phyloP scores from a whole-genome alignment of 35 echinoderm and acorn worm genomes.

The Apostichopus japonicus region DNA sequence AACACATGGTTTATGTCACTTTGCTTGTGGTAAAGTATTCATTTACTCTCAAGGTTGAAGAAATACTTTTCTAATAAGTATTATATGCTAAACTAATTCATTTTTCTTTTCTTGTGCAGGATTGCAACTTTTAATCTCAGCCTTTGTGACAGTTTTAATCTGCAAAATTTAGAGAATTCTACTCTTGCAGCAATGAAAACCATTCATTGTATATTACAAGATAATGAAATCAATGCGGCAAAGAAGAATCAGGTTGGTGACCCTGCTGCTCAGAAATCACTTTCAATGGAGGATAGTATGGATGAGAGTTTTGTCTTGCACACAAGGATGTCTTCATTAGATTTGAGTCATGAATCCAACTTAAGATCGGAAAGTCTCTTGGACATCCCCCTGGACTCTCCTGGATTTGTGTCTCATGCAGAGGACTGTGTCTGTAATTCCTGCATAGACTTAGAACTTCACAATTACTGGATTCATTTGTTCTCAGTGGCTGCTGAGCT shows the following conservation, averaged over 20 bases:
- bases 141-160: slow-evolving; percentile 37
- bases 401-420: neutral
- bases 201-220: neutral
- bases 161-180: neutral
- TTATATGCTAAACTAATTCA: too few relatives aligned
- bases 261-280: neutral
- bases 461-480: slow-evolving; percentile 18
- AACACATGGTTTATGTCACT: too few relatives aligned
- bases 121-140: slow-evolving; percentile 3
- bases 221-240: neutral
- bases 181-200: neutral
- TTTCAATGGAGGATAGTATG: slow-evolving; percentile 11
- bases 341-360: neutral
- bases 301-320: slow-evolving; percentile 50
- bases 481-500: slow-evolving; percentile 16
- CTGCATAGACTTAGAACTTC: slow-evolving; percentile 12
- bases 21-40: too few relatives aligned
- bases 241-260: neutral
- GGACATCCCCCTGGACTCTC: neutral
- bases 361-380: neutral
- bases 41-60: too few relatives aligned
- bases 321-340: slow-evolving; percentile 30
- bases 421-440: neutral
- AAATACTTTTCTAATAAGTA: too few relatives aligned
- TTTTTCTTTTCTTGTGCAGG: neutral